These are phyloP conservation scores for Tinea trinotella DNA, from an alignment of 2,888 invertebrate genomes.

Conservation along the genomic window DNA sequence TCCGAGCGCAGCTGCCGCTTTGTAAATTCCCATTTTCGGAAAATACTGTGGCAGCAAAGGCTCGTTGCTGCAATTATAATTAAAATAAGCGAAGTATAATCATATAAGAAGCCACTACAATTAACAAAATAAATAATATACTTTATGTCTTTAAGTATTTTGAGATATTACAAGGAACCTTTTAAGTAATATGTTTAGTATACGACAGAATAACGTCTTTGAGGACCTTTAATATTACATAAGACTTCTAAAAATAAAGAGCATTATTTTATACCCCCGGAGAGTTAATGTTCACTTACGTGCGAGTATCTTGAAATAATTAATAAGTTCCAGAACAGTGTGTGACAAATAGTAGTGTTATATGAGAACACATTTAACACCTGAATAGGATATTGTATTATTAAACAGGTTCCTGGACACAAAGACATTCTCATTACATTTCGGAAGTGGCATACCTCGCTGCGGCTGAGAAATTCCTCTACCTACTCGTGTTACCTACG, in stretches of 20 bases:
- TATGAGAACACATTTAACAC: neutral
- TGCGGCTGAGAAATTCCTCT: conserved; percentile 17
- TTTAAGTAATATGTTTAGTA: too few species aligned
- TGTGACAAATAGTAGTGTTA: neutral
- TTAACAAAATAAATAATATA: neutral
- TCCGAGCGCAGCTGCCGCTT: conserved; percentile 3
- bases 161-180: neutral
- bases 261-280: too few species aligned
- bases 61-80: neutral
- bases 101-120: neutral
- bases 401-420: conserved; percentile 17
- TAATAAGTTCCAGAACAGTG: neutral
- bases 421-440: conserved; percentile 19
- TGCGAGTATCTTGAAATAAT: too few species aligned
- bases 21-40: conserved; percentile 13
- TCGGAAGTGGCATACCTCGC: conserved; percentile 18
- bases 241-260: too few species aligned
- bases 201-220: too few species aligned
- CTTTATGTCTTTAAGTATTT: neutral
- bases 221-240: too few species aligned
- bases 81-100: neutral
- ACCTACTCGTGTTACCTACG: conserved; percentile 11
- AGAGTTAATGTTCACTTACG: too few species aligned
- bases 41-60: conserved; percentile 10
- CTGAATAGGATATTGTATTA: conserved; percentile 12